Base-by-base conservation (phyloP, 2,113 vertebrate species). In the Myxocyprinus asiaticus region DNA sequence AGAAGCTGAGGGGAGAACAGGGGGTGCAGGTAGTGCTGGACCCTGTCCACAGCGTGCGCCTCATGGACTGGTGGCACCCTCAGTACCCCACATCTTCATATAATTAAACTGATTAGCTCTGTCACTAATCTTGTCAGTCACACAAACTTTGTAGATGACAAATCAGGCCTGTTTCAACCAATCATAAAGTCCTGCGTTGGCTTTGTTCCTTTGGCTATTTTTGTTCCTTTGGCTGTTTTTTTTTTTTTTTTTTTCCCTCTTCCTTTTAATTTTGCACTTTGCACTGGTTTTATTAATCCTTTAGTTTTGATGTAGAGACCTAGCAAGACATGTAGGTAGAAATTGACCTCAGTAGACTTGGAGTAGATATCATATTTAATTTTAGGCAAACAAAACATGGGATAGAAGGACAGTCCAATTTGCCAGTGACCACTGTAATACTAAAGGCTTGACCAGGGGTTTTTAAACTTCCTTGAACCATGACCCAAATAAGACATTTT, bases 31-130 rank as follows among this genome's bases (percentile, higher is more conserved):
- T 99, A 77, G 92, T 98, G 65, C 88, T 99, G 88, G 98, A 99
- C 88, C 98, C 98, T 0, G 98, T 98, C 64, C 95, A 98, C 79
- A 98, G 96, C 2, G 94, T 99, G 61, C 92, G 90, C 56, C 93
- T 99, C 83, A 93, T 99, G 85, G 95, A 98, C 90, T 99, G 98
- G 98, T 99, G 97, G 98, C 96, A 99, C 84, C 98, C 98, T 0
- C 96, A 97, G 87, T 99, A 97, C 82, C 98, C 96, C 5, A 94
- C 92, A 81, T 95, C 94, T 22, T 62, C 86, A 53, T 82, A 70
- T 62, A 82, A 61, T 50, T 91, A 84, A 48, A 61, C 15, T 10
- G n/a, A 9, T 78, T 56, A 58, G 48, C 67, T n/a, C 7, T 11
- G n/a, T 33, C 22, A 33, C 3, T 33, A 33, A 33, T 3, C 22